Evolutionary conservation across 2,888 invertebrate genomes (phyloP).

Genomic region (Polydrusus tereticollis): DNA sequence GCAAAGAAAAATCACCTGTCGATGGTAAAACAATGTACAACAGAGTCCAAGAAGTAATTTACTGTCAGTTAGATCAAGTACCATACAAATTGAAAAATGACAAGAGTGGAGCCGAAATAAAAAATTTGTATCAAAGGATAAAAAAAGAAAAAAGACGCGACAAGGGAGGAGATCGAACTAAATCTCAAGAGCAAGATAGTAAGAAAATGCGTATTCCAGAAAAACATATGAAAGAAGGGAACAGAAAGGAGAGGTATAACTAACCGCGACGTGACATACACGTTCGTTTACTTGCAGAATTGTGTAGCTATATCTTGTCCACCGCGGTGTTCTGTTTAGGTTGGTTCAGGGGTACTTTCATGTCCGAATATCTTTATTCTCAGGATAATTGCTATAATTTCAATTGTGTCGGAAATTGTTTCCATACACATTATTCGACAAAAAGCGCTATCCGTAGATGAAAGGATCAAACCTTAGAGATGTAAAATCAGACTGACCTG

Average conservation of each 20-base stretch:
- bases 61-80: constrained; percentile 32
- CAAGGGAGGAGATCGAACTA: not conserved
- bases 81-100: constrained; percentile 34
- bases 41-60: constrained; percentile 43
- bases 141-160: constrained; percentile 10
- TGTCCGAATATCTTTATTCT: no score
- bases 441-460: no score
- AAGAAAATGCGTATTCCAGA: not conserved
- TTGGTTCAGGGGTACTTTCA: no score
- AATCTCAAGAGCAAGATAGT: not conserved
- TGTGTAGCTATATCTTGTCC: no score
- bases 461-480: no score
- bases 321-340: no score
- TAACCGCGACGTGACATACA: no score
- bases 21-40: not conserved
- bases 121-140: constrained; percentile 31
- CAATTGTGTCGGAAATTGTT: no score
- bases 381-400: no score
- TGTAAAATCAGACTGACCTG: no score
- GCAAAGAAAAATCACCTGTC: not conserved
- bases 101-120: constrained; percentile 23
- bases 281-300: no score
- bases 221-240: not conserved
- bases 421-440: no score
- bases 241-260: constrained; percentile 3